Evolutionary conservation across 1,140 invertebrate species (phyloP).

Genomic region (Diachasma alloeum): DNA sequence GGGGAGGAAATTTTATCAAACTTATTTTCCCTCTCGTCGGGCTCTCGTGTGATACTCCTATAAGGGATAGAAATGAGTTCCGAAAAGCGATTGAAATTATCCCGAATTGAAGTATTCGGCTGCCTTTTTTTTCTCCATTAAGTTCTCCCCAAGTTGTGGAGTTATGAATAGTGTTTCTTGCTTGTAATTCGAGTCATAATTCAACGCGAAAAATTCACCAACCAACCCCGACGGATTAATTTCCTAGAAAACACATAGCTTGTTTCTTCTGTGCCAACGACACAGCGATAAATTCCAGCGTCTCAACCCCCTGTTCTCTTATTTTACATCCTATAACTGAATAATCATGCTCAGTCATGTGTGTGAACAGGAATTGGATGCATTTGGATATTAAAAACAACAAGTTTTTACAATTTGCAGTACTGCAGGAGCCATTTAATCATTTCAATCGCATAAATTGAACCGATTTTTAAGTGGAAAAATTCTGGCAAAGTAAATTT

Average conservation of each 20-base stretch:
- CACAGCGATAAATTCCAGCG: not conserved
- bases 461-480: not conserved
- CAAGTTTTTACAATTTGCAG: not conserved
- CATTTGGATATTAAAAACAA: not conserved
- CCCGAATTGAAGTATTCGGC: not conserved
- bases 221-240: not conserved
- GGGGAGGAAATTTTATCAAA: not conserved
- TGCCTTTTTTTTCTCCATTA: not conserved
- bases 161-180: not conserved
- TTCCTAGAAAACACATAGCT: not conserved
- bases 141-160: not conserved
- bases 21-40: not conserved
- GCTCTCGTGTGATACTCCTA: not conserved
- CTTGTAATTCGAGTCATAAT: not conserved
- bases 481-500: not conserved
- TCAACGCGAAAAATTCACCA: not conserved
- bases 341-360: not conserved
- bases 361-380: not conserved
- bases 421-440: not conserved
- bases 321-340: not conserved
- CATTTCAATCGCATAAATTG: not conserved
- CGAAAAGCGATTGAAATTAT: not conserved
- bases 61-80: not conserved
- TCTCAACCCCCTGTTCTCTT: not conserved
- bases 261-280: not conserved